Base-by-base conservation (phyloP, 1,140 invertebrate genomes). In the Nymphalis io region DNA sequence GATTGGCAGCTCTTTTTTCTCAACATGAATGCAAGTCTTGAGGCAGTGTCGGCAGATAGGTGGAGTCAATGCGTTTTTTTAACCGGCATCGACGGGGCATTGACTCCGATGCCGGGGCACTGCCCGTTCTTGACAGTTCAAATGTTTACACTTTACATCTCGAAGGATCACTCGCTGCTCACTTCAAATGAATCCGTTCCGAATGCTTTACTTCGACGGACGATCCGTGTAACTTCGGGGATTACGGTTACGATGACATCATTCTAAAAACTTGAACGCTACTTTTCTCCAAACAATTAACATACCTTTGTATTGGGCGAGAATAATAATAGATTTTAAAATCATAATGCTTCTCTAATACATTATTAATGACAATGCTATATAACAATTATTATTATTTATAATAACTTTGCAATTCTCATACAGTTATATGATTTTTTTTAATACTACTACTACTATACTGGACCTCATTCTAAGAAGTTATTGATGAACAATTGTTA, bases 121-220 rank as follows among this genome's bases (percentile, higher is more conserved):
- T 90, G 89, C 73, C 89, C 89, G 88, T 90, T 91, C 89, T 90
- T 90, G 88, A 91, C 88, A 90, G 88, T 90, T 90, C 87, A 90
- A 89, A 90, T 91, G 86, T 90, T 90, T 89, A 90, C 82, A 87
- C 81, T 83, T 81, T 80, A 82, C 83, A 83, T 85, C 82, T 87
- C 81, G 74, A 82, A 86, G 84, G 84, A 86, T 83, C 82, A 79
- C 79, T 81, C 71, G 78, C 76, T 77, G 66, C 76, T 82, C 72
- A 83, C 80, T 83, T 81, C 75, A 75, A 76, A 63, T 73, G 63
- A 66, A 57, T 64, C 70, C 62, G 62, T 57, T 64, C 64, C 40
- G 21, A 61, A 69, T 61, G 20, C 40, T 68, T 55, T 42, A 46
- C 60, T 60, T 60, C 51, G 39, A 48, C 68, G 27, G 51, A 58